Evolutionary conservation across 1,140 invertebrate species (phyloP).

Genomic region (Drosophila hydei): DNA sequence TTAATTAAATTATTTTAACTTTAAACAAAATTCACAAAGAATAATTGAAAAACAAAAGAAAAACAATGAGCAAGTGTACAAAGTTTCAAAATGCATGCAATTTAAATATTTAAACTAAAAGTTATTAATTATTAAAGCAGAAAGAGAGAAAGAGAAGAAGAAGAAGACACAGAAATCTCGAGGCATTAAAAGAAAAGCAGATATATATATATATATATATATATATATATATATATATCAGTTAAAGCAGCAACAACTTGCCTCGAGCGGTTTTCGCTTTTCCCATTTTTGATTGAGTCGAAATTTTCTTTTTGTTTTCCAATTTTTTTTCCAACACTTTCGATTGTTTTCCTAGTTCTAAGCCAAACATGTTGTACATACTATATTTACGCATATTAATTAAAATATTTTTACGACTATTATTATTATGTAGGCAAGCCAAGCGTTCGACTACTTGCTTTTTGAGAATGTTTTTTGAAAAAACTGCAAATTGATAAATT

Average conservation of each 20-base stretch:
- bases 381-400: too few species aligned
- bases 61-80: slow-evolving; percentile 52
- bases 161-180: slow-evolving; percentile 20
- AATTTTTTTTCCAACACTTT: slow-evolving; percentile 4
- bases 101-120: slow-evolving; percentile 69
- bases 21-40: slow-evolving; percentile 54
- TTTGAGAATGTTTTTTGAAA: slow-evolving; percentile 76
- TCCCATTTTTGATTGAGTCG: slow-evolving; percentile 21
- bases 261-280: slow-evolving; percentile 38
- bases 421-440: slow-evolving; percentile 56
- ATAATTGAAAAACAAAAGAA: slow-evolving; percentile 41
- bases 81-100: slow-evolving; percentile 70
- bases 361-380: slow-evolving; percentile 69
- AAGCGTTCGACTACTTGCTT: slow-evolving; percentile 66
- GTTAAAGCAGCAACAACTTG: slow-evolving; percentile 12
- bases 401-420: slow-evolving; percentile 47
- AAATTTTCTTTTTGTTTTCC: not conserved
- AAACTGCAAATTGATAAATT: slow-evolving; percentile 66
- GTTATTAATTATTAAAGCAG: slow-evolving; percentile 57
- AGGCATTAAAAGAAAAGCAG: slow-evolving; percentile 33
- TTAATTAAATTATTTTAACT: slow-evolving; percentile 72
- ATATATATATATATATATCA: slow-evolving; percentile 47
- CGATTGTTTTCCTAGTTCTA: slow-evolving; percentile 77
- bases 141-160: slow-evolving; percentile 31
- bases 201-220: slow-evolving; percentile 41